A percentile compares a stretch with the other conserved stretches of the same genome.
These are phyloP conservation scores for Ormyrus thymus DNA, from an alignment of 2,888 invertebrate genomes.

Conservation along the genomic window DNA sequence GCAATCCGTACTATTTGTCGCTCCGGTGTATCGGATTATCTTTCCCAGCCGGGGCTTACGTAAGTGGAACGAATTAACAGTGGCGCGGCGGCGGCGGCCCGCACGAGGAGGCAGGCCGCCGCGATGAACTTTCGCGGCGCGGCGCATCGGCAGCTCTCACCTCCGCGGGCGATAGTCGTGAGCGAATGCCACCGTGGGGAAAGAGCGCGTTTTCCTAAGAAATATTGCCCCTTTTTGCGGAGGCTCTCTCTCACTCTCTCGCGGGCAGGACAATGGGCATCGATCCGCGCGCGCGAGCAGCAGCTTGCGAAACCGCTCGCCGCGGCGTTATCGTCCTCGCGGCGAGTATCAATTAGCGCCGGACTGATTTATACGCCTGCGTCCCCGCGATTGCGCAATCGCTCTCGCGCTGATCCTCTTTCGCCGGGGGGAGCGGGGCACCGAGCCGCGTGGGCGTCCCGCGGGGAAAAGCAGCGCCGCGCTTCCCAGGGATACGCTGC, in stretches of 20 bases:
- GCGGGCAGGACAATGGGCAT: slow-evolving; percentile 41
- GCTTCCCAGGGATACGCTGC: slow-evolving; percentile 68
- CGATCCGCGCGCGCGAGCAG: slow-evolving; percentile 21
- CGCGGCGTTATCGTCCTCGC: too few relatives aligned
- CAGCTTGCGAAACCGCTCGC: too few relatives aligned
- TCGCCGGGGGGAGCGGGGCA: too few relatives aligned
- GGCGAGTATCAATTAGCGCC: slow-evolving; percentile 45
- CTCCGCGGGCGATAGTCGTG: slow-evolving; percentile 71
- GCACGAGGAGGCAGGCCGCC: background rate
- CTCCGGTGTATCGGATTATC: too few relatives aligned
- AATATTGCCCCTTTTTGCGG: slow-evolving; percentile 43
- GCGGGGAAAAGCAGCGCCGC: slow-evolving; percentile 64
- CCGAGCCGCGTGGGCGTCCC: slow-evolving; percentile 7
- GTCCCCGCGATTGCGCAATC: too few relatives aligned
- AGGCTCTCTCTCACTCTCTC: background rate
- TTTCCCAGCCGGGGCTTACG: background rate
- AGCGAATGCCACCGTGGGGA: slow-evolving; percentile 70
- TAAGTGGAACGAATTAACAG: background rate
- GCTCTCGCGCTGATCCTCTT: too few relatives aligned
- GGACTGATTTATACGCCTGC: background rate
- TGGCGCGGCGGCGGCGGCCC: background rate
- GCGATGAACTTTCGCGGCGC: too few relatives aligned
- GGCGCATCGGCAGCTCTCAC: slow-evolving; percentile 69
- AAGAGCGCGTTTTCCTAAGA: slow-evolving; percentile 61
- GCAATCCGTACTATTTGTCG: too few relatives aligned